Conservation (phyloP, 2,797 vertebrate species). For the Cossypha dichroa region DNA sequence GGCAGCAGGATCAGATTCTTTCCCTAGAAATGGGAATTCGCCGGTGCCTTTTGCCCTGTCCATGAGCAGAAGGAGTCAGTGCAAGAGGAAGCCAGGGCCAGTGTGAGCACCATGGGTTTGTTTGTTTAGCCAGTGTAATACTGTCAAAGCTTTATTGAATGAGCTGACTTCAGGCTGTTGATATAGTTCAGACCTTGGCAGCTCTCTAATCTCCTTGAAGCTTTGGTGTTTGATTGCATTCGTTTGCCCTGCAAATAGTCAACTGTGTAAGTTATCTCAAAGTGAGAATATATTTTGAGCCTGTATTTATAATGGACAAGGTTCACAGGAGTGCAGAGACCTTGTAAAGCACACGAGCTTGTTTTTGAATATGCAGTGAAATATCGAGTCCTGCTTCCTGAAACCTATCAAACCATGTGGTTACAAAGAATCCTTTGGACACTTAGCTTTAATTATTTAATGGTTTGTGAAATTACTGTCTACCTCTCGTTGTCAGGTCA, state of each 20-base stretch:
- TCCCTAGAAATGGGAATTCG: neutral
- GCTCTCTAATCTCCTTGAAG: conserved; percentile 77
- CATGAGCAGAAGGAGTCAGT: neutral
- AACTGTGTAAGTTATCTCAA: conserved; percentile 71
- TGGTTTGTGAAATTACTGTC: neutral
- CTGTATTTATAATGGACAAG: conserved; percentile 71
- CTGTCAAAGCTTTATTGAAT: conserved; percentile 72
- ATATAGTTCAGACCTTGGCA: conserved; percentile 79
- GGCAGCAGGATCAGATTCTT: neutral
- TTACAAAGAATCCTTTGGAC: conserved; percentile 4
- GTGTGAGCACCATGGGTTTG: neutral
- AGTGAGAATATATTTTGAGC: conserved; percentile 74
- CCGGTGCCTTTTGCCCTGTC: neutral
- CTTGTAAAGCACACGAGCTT: conserved; percentile 49
- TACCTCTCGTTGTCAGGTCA: neutral
- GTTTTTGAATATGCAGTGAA: conserved; percentile 20
- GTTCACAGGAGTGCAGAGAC: conserved; percentile 57
- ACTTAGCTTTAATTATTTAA: conserved; percentile 20
- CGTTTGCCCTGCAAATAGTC: conserved; percentile 79
- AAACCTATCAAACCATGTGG: neutral
- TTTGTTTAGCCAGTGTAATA: conserved; percentile 72
- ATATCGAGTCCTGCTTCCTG: neutral
- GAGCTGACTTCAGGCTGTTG: conserved; percentile 76
- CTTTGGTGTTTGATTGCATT: conserved; percentile 77
- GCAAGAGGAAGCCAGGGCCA: neutral